A percentile compares a stretch with the other conserved stretches of the same genome.
phyloP scores from a whole-genome alignment of 2,797 vertebrate genomes.

The Mormyrus hasselquistii region DNA sequence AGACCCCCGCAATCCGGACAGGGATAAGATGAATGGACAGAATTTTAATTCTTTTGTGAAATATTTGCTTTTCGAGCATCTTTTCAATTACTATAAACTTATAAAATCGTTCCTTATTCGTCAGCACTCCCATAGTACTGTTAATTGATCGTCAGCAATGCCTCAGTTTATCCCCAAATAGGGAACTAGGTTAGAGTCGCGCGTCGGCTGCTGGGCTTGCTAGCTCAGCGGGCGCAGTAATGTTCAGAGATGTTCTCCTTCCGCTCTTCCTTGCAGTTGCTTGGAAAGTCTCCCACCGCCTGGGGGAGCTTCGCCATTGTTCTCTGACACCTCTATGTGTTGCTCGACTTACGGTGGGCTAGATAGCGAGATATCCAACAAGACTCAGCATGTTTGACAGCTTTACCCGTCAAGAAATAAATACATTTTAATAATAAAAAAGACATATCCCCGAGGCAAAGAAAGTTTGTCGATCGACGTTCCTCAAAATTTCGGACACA shows the following conservation, averaged over 20 bases:
- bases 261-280: neutral
- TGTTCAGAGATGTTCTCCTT: neutral
- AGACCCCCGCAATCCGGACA: neutral
- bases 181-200: neutral
- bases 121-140: neutral
- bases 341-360: neutral
- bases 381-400: slow-evolving; percentile 6
- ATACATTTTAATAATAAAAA: neutral
- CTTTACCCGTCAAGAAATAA: slow-evolving; percentile 7
- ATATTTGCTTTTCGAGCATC: neutral
- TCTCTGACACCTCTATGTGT: neutral
- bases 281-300: neutral
- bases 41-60: neutral
- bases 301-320: slow-evolving; percentile 2
- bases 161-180: neutral
- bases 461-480: neutral
- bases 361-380: slow-evolving; percentile 5
- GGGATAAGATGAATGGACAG: neutral
- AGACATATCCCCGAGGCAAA: neutral
- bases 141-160: neutral
- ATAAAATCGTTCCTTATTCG: neutral
- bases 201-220: neutral
- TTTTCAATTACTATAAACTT: neutral
- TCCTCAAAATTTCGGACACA: neutral
- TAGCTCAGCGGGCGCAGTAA: neutral